Base-by-base conservation (phyloP, 2,888 invertebrate genomes). In the Drosophila pseudotalamancana region DNA sequence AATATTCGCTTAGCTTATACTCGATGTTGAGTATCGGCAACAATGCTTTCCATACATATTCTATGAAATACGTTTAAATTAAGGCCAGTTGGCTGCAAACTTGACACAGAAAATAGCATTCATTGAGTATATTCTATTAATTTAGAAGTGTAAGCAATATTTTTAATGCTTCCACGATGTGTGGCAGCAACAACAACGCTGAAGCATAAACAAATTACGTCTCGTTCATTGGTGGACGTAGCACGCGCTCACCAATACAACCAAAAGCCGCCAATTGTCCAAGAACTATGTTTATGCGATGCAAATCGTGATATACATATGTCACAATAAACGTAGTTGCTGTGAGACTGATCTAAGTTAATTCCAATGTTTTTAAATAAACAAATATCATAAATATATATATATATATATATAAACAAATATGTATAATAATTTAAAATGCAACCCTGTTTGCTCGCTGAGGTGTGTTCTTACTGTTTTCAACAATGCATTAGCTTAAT, bases 81-180 rank as follows among this genome's bases (percentile, higher is more conserved):
- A 78, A 40, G 84, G 79, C 50, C 84, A 55, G 6, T 37, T 32
- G 56, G 37, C 42, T 53, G 74, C 68, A 85, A 85, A 81, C 80
- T 81, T 81, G 80, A 81, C 80, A 81, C 77, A 82, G 43, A 73
- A 68, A 68, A 50, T 37, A 62, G 51, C 67, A 61, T 63, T 56
- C 64, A 71, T 72, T 65, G 67, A 68, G 64, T 69, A 42, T 48
- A 68, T 73, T 67, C 62, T n/a, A 82, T 82, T 76, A 76, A 82
- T 78, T 76, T 65, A 59, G 48, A 21, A 64, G 60, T 81, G 62
- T 78, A 73, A 79, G 83, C 79, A 82, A 68, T 82, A 82, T 77
- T 79, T 56, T 79, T 56, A 80, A 74, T 70, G 45, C 40, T 57
- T 25, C 57, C 29, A 57, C 45, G 23, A 25, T 43, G 53, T 71